A percentile compares a stretch with the other conserved stretches of the same genome.
Conservation (phyloP, 1,140 invertebrate species). For the Harpegnathos saltator region DNA sequence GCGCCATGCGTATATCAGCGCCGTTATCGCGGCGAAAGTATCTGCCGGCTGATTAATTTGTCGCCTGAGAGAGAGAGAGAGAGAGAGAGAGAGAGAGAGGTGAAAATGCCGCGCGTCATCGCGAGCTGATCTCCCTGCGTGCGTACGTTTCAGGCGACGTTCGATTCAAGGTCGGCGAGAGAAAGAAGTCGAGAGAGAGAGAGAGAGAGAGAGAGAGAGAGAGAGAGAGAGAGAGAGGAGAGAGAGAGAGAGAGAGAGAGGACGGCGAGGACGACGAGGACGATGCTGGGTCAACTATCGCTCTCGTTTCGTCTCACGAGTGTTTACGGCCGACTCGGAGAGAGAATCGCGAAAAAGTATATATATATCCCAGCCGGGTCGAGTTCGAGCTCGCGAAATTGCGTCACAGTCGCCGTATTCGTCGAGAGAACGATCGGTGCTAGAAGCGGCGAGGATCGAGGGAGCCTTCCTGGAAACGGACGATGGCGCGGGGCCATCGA, state of each 20-base stretch:
- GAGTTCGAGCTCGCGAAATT: neutral
- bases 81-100: neutral
- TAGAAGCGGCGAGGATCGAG: conserved; percentile 34
- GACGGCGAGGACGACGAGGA: neutral
- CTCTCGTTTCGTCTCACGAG: conserved; percentile 7
- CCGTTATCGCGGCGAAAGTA: conserved; percentile 25
- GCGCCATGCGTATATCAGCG: too few species aligned
- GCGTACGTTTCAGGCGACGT: neutral
- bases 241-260: too few species aligned
- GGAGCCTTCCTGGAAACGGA: conserved; percentile 13
- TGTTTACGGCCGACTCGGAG: conserved; percentile 20
- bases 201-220: too few species aligned
- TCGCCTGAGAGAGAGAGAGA: conserved; percentile 8
- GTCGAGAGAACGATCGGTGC: conserved; percentile 33
- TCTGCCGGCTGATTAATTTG: conserved; percentile 14
- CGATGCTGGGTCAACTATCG: neutral
- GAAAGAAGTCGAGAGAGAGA: too few species aligned
- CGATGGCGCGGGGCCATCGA: too few species aligned
- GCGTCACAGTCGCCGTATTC: neutral
- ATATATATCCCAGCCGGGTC: too few species aligned
- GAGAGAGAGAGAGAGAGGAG: too few species aligned
- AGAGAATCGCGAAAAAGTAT: conserved; percentile 29
- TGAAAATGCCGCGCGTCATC: conserved; percentile 19
- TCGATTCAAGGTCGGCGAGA: conserved; percentile 21
- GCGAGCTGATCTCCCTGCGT: neutral